Base-by-base conservation (phyloP, 2,113 vertebrate genomes). In the Atlantisia rogersi region DNA sequence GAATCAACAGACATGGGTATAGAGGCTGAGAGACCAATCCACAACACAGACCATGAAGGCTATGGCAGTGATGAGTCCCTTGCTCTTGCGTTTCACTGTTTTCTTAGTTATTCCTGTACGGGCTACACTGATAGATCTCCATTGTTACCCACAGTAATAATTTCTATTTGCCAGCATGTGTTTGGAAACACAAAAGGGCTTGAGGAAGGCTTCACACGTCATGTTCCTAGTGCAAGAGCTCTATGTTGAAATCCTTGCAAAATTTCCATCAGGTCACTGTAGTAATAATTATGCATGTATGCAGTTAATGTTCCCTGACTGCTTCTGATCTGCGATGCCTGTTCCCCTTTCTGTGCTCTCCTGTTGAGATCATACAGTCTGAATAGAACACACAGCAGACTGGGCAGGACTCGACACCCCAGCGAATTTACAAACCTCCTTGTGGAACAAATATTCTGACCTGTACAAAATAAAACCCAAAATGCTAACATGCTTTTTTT, bases 221-320 rank as follows among this genome's bases (percentile, higher is more conserved):
- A 2, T 32, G 6, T 55, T 65, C 40, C 65, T 14, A 12, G 5
- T 73, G 44, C 16, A 21, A 21, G 59, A 84, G 85, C 55, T 85
- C 65, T 35, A 3, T 86, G 88, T n/a, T 68, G 31, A 90, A 92
- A 95, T 40, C 95, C 91, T 92, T 89, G 69, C 64, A 65, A 53
- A 82, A 97, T 96, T 94, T 95, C 82, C 86, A 82, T 94, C 85
- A 87, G 90, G 81, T 94, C 96, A 82, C 94, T 75, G 75, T 83
- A 82, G 88, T 76, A 91, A 87, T 97, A 92, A 97, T 96, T 96
- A 88, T 97, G 95, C 71, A 80, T 82, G 28, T 83, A 74, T 94
- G 75, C 79, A 95, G 92, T 95, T 97, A 97, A 97, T 97, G 97
- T 97, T 97, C 96, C 95, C 86, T 94, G 92, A 74, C 86, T 96